Evolutionary conservation across 2,113 vertebrate genomes (phyloP), one percentile per base, ranked within the genome.

Genomic region (Bombycilla garrulus): DNA sequence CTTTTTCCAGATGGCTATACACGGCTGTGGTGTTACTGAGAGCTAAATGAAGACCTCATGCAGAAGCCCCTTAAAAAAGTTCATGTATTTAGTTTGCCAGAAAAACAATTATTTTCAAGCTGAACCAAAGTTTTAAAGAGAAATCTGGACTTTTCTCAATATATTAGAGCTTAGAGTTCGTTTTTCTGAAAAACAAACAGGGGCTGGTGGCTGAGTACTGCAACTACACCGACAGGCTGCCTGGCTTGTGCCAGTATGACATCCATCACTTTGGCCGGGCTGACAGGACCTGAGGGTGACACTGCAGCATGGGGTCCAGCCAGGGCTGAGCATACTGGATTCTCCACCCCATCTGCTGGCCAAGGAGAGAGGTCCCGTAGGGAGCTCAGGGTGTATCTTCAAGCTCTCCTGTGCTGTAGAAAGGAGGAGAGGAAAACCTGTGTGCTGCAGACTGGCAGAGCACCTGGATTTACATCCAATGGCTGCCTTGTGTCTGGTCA

Each of bases 61-160:
- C 71, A 81, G 60, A 58, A 73, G 28, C 33, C 57, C 35, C 57
- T 77, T 44, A 2, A 60, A 88, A 78, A 44, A 7, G 0, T 53
- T 71, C 1, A 6, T 38, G 13, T 20, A 14, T 48, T 64, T 76
- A 40, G 7, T 36, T 88, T 81, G 64, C 38, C 82, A 94, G 80
- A 66, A 92, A 83, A 50, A 38, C 21, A 28, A 29, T 10, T 0
- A 45, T 72, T 79, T 85, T 91, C 18, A 64, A 89, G 48, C 33
- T 73, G 81, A 91, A 74, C 5, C 11, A 35, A 65, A 71, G n/a
- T 53, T 89, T 84, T 89, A 60, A 88, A 93, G 57, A 85, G 17
- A 76, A 77, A 42, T 65, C 17, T 80, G 78, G 54, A 62, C 33
- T 85, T 80, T 51, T 50, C 40, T 79, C 53, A 85, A 57, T n/a